These are phyloP conservation scores for Notolabrus celidotus DNA, from an alignment of 2,797 vertebrate species.

Conservation along the genomic window DNA sequence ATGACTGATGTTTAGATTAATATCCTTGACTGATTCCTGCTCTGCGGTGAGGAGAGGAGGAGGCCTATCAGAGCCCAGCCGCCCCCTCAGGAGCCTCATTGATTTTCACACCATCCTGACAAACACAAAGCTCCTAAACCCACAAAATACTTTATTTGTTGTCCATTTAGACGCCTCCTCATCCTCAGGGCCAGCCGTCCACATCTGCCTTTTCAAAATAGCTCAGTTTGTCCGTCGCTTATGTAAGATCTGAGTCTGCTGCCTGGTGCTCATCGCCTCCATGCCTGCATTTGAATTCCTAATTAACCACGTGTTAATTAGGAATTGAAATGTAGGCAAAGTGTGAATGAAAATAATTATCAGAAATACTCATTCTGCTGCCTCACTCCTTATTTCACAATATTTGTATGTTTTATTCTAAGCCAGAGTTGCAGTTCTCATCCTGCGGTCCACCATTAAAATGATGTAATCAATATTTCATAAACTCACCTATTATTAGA, in stretches of 20 bases:
- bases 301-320: slow-evolving; percentile 5
- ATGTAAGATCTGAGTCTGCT: neutral
- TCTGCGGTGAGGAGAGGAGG: slow-evolving; percentile 58
- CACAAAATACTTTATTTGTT: slow-evolving; percentile 62
- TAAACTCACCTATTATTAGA: neutral
- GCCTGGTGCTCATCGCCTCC: slow-evolving; percentile 3
- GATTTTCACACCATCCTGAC: slow-evolving; percentile 69
- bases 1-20: slow-evolving; percentile 85
- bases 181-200: slow-evolving; percentile 32
- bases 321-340: slow-evolving; percentile 21
- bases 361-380: neutral
- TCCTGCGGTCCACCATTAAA: neutral
- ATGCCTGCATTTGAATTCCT: too few species aligned
- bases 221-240: neutral
- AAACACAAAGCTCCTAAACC: slow-evolving; percentile 60
- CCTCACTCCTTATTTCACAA: neutral
- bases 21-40: slow-evolving; percentile 81
- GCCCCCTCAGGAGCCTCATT: slow-evolving; percentile 68
- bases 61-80: slow-evolving; percentile 62
- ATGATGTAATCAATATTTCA: slow-evolving; percentile 33
- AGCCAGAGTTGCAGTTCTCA: neutral
- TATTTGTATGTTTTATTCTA: slow-evolving; percentile 1
- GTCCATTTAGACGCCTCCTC: slow-evolving; percentile 48
- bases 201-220: slow-evolving; percentile 28
- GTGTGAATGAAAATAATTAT: neutral